Evolutionary conservation across 2,888 invertebrate species (phyloP).

Genomic region (Leistus spinibarbis): DNA sequence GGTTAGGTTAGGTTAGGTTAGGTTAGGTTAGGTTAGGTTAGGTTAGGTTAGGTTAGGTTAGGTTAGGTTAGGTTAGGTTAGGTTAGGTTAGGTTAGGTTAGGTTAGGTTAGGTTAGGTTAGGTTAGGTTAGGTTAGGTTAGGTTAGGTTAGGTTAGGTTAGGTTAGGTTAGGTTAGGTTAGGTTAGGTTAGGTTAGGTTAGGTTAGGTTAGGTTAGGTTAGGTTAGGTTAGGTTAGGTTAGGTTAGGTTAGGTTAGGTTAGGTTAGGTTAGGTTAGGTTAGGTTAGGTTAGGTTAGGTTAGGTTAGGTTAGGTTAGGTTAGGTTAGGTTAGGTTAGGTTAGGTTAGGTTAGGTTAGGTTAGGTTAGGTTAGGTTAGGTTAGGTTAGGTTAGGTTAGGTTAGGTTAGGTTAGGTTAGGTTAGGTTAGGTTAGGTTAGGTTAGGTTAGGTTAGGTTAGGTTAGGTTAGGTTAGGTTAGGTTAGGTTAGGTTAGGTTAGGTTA

Average conservation of each 20-base stretch:
- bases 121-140: constrained; percentile 29
- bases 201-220: constrained; percentile 32
- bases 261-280: constrained; percentile 36
- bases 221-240: constrained; percentile 28
- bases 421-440: constrained; percentile 43
- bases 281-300: constrained; percentile 40
- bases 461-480: constrained; percentile 18
- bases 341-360: constrained; percentile 41
- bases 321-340: constrained; percentile 15
- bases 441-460: constrained; percentile 44
- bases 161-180: constrained; percentile 38
- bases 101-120: constrained; percentile 32
- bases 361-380: constrained; percentile 39
- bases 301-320: constrained; percentile 39
- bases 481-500: constrained; percentile 29
- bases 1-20: constrained; percentile 17
- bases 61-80: constrained; percentile 6
- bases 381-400: constrained; percentile 41
- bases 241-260: constrained; percentile 37
- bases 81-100: constrained; percentile 18
- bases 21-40: constrained; percentile 32
- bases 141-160: constrained; percentile 41
- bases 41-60: constrained; percentile 28
- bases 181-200: constrained; percentile 37
- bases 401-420: constrained; percentile 43